These are phyloP conservation scores for Oceanites oceanicus DNA, from an alignment of 2,113 vertebrate species.

Conservation along the genomic window DNA sequence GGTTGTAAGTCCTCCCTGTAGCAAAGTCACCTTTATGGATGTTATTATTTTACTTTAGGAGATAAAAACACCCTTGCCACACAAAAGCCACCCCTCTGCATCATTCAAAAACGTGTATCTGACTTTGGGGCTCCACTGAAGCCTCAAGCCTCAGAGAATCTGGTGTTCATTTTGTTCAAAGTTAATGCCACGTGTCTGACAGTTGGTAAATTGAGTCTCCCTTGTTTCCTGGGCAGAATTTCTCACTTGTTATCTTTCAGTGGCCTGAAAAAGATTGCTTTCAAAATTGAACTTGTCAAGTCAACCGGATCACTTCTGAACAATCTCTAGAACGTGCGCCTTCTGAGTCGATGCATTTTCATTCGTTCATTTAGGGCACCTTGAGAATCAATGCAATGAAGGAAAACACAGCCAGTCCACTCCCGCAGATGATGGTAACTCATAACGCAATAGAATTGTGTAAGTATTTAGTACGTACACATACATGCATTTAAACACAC, in stretches of 20 bases:
- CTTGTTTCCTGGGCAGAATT: conserved; percentile 41
- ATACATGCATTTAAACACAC: neutral
- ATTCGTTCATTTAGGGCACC: neutral
- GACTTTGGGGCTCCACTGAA: conserved; percentile 1
- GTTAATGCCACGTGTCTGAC: conserved; percentile 47
- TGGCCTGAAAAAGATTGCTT: conserved; percentile 45
- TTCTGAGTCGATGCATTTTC: neutral
- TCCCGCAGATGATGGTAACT: neutral
- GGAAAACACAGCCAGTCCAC: neutral
- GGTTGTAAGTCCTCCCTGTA: neutral
- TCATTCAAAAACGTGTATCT: neutral
- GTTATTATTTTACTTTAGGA: neutral
- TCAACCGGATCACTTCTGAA: conserved; percentile 18
- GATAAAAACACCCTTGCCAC: neutral
- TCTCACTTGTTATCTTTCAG: conserved; percentile 53
- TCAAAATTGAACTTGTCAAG: conserved; percentile 64
- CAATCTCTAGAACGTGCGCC: neutral
- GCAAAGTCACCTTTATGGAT: neutral
- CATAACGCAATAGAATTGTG: neutral
- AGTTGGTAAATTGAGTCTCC: conserved; percentile 56
- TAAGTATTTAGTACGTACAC: neutral
- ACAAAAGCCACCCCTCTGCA: neutral
- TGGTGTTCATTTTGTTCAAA: conserved; percentile 25
- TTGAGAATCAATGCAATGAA: neutral
- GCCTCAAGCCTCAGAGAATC: conserved; percentile 2